A percentile compares a stretch with the other conserved stretches of the same genome.
Conservation (phyloP, 2,888 invertebrate species). For the Parnassius orleans region DNA sequence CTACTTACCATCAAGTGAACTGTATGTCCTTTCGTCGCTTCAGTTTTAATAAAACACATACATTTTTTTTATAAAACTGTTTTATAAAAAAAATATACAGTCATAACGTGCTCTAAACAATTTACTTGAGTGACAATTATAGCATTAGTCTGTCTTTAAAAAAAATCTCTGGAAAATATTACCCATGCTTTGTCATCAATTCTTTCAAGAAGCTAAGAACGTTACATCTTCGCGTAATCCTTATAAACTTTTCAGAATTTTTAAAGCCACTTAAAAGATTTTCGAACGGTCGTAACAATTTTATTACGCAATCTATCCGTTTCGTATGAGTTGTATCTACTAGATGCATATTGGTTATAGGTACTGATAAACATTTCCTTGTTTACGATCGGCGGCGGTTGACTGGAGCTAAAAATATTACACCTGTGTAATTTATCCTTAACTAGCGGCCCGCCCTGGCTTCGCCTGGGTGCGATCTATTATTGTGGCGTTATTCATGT, state of each 20-base stretch:
- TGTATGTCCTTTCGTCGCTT: too few species aligned
- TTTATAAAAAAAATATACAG: too few species aligned
- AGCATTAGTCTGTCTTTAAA: too few species aligned
- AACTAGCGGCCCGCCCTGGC: slow-evolving; percentile 6
- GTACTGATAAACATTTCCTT: slow-evolving; percentile 23
- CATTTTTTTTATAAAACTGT: too few species aligned
- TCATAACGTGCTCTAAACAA: too few species aligned
- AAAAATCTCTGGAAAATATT: too few species aligned
- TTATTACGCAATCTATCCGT: slow-evolving; percentile 32
- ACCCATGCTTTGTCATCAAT: too few species aligned
- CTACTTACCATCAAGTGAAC: too few species aligned
- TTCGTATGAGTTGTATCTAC: slow-evolving; percentile 29
- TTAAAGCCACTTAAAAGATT: slow-evolving; percentile 20
- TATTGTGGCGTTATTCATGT: too few species aligned
- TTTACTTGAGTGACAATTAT: too few species aligned
- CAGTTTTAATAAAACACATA: too few species aligned
- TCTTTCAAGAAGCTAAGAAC: neutral
- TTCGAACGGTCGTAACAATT: slow-evolving; percentile 29
- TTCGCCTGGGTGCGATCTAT: too few species aligned
- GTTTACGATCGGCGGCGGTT: slow-evolving; percentile 23
- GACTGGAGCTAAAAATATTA: slow-evolving; percentile 16
- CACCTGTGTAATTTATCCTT: slow-evolving; percentile 10
- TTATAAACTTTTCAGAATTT: slow-evolving; percentile 17
- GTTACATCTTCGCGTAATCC: slow-evolving; percentile 11
- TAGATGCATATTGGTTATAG: slow-evolving; percentile 10